Conservation (phyloP, 2,888 invertebrate species). For the Perdita meconis region DNA sequence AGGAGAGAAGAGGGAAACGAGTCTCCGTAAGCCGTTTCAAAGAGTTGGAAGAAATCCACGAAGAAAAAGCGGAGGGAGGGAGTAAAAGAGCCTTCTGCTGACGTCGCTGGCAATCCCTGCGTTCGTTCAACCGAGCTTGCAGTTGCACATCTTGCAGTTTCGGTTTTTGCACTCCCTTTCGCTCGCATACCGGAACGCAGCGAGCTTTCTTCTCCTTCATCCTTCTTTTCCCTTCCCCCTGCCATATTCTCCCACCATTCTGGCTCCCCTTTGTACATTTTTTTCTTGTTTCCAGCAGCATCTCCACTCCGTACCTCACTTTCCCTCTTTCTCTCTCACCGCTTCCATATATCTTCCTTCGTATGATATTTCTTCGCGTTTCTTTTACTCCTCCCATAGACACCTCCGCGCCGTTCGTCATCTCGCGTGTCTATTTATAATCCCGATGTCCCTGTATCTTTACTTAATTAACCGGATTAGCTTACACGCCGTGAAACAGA, state of each 20-base stretch:
- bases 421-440: conserved; percentile 25
- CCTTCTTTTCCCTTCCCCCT: not conserved
- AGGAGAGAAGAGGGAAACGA: conserved; percentile 35
- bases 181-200: conserved; percentile 61
- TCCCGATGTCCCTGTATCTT: not conserved
- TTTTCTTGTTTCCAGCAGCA: conserved; percentile 13
- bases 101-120: conserved; percentile 78
- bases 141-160: conserved; percentile 78
- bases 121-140: conserved; percentile 71
- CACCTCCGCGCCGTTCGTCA: not conserved
- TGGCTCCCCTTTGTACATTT: conserved; percentile 42
- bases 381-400: not conserved
- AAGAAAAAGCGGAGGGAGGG: conserved; percentile 50
- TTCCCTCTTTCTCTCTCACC: too few relatives aligned
- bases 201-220: conserved; percentile 38
- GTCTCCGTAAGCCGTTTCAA: conserved; percentile 67
- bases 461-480: conserved; percentile 5
- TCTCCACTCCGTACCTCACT: not conserved
- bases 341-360: conserved; percentile 14
- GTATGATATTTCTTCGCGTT: not conserved
- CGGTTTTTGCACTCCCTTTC: conserved; percentile 70
- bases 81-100: conserved; percentile 77
- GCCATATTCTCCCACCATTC: conserved; percentile 1
- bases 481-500: not conserved
- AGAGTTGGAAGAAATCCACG: conserved; percentile 68